Conservation (phyloP, 2,888 invertebrate species). For the Nezara viridula region DNA sequence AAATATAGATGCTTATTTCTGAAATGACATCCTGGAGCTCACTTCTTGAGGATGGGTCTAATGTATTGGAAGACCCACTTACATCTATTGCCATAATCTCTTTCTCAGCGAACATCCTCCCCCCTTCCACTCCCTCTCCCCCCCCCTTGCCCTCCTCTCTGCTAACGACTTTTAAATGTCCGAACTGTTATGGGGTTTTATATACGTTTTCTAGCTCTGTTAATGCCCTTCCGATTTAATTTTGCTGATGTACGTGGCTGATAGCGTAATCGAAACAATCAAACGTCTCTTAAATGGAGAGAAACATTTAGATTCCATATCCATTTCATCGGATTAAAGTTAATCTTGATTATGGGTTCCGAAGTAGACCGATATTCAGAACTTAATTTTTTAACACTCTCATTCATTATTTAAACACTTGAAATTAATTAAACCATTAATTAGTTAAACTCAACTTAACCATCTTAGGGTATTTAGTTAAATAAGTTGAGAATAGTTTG, state of each 20-base stretch:
- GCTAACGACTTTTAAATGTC: conserved; percentile 39
- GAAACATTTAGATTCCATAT: neutral
- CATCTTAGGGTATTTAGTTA: too few relatives aligned
- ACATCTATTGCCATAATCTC: conserved; percentile 32
- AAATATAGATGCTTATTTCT: neutral
- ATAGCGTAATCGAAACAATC: neutral
- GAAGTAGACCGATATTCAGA: too few relatives aligned
- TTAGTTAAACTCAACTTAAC: too few relatives aligned
- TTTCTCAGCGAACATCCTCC: neutral
- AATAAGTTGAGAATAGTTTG: too few relatives aligned
- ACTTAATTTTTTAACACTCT: too few relatives aligned
- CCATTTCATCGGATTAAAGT: too few relatives aligned
- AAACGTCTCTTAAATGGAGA: neutral
- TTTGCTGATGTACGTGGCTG: neutral
- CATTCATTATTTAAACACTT: too few relatives aligned
- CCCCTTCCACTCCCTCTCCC: too few relatives aligned
- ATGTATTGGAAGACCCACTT: conserved; percentile 40
- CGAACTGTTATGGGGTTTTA: conserved; percentile 17
- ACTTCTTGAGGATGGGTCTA: neutral
- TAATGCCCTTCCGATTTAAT: conserved; percentile 28
- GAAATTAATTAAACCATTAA: too few relatives aligned
- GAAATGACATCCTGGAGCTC: neutral
- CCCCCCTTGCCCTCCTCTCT: too few relatives aligned
- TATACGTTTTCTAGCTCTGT: conserved; percentile 8
- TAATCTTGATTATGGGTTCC: too few relatives aligned